Base-by-base conservation (phyloP, 2,797 vertebrate species). In the Hypotaenidia philippensis region DNA sequence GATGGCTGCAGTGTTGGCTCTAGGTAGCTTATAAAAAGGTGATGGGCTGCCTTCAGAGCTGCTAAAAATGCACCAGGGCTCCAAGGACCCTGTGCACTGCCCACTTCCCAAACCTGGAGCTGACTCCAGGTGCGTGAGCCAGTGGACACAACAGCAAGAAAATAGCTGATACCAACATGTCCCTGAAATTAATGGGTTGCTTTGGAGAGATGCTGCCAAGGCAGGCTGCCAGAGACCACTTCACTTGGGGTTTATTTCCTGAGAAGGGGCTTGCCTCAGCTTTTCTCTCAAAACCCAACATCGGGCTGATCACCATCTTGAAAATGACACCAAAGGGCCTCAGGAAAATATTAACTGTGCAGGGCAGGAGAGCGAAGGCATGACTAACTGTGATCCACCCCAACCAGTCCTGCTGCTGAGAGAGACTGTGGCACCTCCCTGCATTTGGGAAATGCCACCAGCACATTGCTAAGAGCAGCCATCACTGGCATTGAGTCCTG, bases 201-300 rank as follows among this genome's bases (percentile, higher is more conserved):
- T 77, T 38, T 60, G 44, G 69, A 95, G 86, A 93, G 79, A 56
- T 0, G 18, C 52, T 77, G 64, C 63, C 83, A 89, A 72, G 86
- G 55, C 60, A 64, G 32, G 25, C 64, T 79, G 90, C 91, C 94
- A 93, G 80, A 88, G 89, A 78, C 44, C 80, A 85, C 66, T 74
- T 59, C 44, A 34, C 6, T 17, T 50, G 80, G 64, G 41, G 36
- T 85, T 88, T 95, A 66, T 65, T 83, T 83, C 91, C 87, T 81
- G 84, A 63, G 94, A 77, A 13, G 31, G 91, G 61, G 66, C 8
- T 18, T 53, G 40, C 78, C 36, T 77, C 72, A 66, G 29, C 45
- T 94, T 93, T 74, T 86, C 88, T 84, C 76, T 82, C 66, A 66
- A 78, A 89, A 80, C 44, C 44, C 47, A 87, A 74, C 45, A 90